phyloP scores from a whole-genome alignment of 2,888 invertebrate species.

The Tubiluchus corallicola region DNA sequence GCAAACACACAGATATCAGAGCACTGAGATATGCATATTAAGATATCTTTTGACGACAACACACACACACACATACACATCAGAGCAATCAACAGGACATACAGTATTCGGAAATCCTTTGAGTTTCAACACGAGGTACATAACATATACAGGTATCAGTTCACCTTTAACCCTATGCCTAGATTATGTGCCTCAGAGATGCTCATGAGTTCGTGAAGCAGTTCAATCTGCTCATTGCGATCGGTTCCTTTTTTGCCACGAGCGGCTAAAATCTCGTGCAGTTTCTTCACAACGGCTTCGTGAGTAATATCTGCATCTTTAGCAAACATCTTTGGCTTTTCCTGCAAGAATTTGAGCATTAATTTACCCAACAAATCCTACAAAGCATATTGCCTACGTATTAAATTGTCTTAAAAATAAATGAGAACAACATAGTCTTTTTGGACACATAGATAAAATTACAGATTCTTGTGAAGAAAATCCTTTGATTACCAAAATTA shows the following conservation, averaged over 20 bases:
- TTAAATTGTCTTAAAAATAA: no score
- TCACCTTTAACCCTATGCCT: slow-evolving; percentile 66
- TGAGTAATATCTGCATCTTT: slow-evolving; percentile 97
- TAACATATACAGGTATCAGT: no score
- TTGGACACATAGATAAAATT: no score
- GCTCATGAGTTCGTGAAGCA: slow-evolving; percentile 68
- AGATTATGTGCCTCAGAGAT: slow-evolving; percentile 70
- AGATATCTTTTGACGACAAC: no score
- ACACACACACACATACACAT: no score
- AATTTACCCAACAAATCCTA: slow-evolving; percentile 6
- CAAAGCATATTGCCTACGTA: no score
- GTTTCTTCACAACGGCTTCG: slow-evolving; percentile 72
- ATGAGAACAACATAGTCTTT: neutral
- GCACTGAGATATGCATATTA: no score
- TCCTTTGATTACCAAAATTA: no score
- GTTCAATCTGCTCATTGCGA: slow-evolving; percentile 79
- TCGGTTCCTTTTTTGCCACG: slow-evolving; percentile 85
- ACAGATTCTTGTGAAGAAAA: no score
- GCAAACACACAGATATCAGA: no score
- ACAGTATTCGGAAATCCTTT: no score
- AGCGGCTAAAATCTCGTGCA: slow-evolving; percentile 79
- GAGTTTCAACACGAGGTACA: slow-evolving; percentile 13
- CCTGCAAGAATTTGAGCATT: slow-evolving; percentile 27
- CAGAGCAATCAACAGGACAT: no score
- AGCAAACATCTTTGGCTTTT: slow-evolving; percentile 85